phyloP scores from a whole-genome alignment of 2,888 invertebrate species.

The Platerodrilus igneus region DNA sequence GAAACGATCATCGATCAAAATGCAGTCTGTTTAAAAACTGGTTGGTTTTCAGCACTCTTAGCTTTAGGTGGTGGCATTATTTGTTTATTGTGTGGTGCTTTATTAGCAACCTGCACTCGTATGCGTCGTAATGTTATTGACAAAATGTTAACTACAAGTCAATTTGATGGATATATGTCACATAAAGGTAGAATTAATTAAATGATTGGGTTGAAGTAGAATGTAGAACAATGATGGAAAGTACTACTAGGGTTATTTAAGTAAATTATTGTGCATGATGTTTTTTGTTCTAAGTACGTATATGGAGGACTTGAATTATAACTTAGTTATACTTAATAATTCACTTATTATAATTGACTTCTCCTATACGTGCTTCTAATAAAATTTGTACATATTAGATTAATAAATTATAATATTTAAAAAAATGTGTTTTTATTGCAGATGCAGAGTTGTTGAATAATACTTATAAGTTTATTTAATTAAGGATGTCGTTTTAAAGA shows the following conservation, averaged over 20 bases:
- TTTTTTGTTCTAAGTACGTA: too few relatives aligned
- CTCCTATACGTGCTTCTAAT: conserved; percentile 17
- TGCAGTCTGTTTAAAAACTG: conserved; percentile 48
- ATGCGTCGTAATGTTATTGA: conserved; percentile 56
- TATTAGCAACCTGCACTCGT: conserved; percentile 72
- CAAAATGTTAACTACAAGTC: conserved; percentile 42
- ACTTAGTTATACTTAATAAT: conserved; percentile 4
- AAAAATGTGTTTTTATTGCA: too few relatives aligned
- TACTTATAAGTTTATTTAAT: too few relatives aligned
- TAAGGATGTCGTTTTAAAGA: too few relatives aligned
- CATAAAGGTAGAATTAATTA: conserved; percentile 47
- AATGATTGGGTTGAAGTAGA: conserved; percentile 12
- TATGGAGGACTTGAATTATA: conserved; percentile 22
- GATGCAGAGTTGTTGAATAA: too few relatives aligned
- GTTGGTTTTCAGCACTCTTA: conserved; percentile 52
- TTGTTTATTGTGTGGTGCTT: conserved; percentile 66
- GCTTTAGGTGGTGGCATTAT: conserved; percentile 51
- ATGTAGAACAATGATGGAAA: neutral
- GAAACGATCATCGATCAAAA: conserved; percentile 39
- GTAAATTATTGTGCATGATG: conserved; percentile 3
- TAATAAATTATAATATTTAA: too few relatives aligned
- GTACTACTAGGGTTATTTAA: too few relatives aligned
- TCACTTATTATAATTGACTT: conserved; percentile 17
- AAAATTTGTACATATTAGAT: conserved; percentile 3
- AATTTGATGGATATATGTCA: conserved; percentile 48